Base-by-base conservation (phyloP, 2,113 vertebrate genomes). In the Toxotes chatareus region DNA sequence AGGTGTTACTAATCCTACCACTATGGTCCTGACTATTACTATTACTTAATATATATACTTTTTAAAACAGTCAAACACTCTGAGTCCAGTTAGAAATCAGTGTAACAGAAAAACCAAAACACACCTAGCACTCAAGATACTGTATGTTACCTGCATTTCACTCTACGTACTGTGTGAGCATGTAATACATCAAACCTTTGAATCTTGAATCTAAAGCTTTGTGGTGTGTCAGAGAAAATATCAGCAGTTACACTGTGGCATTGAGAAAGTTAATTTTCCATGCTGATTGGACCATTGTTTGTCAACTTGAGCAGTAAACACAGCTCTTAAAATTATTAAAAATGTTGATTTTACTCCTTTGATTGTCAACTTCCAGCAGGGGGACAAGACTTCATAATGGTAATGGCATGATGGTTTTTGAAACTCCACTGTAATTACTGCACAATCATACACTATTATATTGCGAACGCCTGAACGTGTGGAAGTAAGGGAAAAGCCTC, bases 371-470 rank as follows among this genome's bases (percentile, higher is more conserved):
- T 17, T 61, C 36, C 4, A 53, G 53, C 34, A 31, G 11, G n/a
- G 17, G 42, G 14, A 31, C 9, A 31, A 38, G 21, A 16, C 19
- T 57, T 46, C 10, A 46, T 17, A 11, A 51, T 31, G 14, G 75
- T 47, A 16, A 53, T 8, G 11, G n/a, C 6, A 17, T 53, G 21
- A 46, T 31, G 7, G 38, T 23, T 70, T 77, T 49, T 32, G 17
- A 57, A 51, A 60, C 49, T 40, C 3, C 9, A 23, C 34, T 65
- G 40, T 49, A 49, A 71, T 71, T 75, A 59, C 42, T 51, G 13
- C 17, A 51, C 57, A 65, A 11, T 66, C 59, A 57, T 2, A 7
- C 42, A 40, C 13, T 36, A 23, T 63, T 66, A 31, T 14, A 42
- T n/a, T 36, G 19, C 57, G 16, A 60, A 69, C 74, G 16, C 63